Evolutionary conservation across 2,113 vertebrate genomes (phyloP), one percentile per base, ranked within the genome.

Genomic region (Apodemus speciosus): DNA sequence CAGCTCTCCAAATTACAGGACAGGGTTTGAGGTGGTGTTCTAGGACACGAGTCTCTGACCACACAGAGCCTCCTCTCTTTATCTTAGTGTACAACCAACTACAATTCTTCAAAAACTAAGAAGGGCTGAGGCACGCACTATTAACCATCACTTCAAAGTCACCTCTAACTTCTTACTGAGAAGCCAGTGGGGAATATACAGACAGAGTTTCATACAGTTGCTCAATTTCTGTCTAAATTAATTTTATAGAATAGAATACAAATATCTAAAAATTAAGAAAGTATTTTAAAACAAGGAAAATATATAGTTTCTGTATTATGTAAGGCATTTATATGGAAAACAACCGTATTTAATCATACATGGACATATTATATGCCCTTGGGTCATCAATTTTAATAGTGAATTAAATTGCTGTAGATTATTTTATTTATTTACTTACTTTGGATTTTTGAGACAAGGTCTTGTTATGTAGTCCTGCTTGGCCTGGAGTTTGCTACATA

Each of bases 271-370:
- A 95, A 92, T 60, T 40, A 91, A 90, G 40, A 69, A 18, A 38
- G 7, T 49, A 92, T 89, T 95, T 95, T 91, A 91, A 86, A 75
- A 94, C 2, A 76, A 53, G 56, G 16, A 79, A 95, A 95, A 93
- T 56, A 93, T 89, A 75, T 4, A 85, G 40, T 76, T 90, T 5
- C 46, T 94, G 38, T 62, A 62, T 91, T 91, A 94, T 88, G 56
- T 89, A 91, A 93, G 80, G 71, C 84, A 92, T 94, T 95, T 88
- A 56, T 93, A 92, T 94, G 72, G 83, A 94, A 92, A 94, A 73
- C 35, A 56, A n/a, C 14, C n/a, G 46, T 93, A 94, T 71, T 94
- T 92, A 93, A 91, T 38, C 87, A 71, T 90, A 92, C 87, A 85
- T 16, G 94, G 86, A 76, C 68, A 94, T 23, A 38, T 58, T 80